phyloP scores from a whole-genome alignment of 92 coral and sea anemone species.

The Anthopleura xanthogrammica region DNA sequence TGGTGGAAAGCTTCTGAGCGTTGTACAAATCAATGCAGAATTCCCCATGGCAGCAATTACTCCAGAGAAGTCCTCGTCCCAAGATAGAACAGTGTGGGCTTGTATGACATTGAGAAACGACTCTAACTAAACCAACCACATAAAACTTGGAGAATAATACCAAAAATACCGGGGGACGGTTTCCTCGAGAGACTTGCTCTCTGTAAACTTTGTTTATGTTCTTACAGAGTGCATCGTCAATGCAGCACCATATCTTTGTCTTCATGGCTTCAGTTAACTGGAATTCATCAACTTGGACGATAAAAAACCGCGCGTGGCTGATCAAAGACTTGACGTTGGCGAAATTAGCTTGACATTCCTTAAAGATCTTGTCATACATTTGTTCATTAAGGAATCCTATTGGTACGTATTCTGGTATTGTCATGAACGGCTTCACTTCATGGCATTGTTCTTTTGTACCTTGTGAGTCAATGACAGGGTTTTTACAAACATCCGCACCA shows the following conservation, averaged over 20 bases:
- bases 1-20: not conserved
- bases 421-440: not conserved
- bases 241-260: conserved; percentile 24
- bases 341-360: conserved; percentile 10
- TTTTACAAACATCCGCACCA: not conserved
- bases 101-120: conserved; percentile 9
- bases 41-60: conserved; percentile 20
- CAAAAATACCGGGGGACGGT: not conserved
- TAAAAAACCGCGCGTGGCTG: conserved; percentile 5
- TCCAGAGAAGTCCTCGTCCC: conserved; percentile 34
- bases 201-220: conserved; percentile 12
- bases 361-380: conserved; percentile 1
- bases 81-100: conserved; percentile 30
- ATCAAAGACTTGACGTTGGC: not conserved
- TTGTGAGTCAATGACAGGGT: not conserved
- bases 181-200: conserved; percentile 12
- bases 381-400: conserved; percentile 22
- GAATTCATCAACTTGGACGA: not conserved
- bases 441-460: not conserved
- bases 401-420: conserved; percentile 19
- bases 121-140: conserved; percentile 4
- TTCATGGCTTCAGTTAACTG: conserved; percentile 36
- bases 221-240: conserved; percentile 11
- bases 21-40: conserved; percentile 15
- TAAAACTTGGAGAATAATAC: not conserved